phyloP scores from a whole-genome alignment of 2,797 vertebrate genomes.

The Lithobates pipiens region DNA sequence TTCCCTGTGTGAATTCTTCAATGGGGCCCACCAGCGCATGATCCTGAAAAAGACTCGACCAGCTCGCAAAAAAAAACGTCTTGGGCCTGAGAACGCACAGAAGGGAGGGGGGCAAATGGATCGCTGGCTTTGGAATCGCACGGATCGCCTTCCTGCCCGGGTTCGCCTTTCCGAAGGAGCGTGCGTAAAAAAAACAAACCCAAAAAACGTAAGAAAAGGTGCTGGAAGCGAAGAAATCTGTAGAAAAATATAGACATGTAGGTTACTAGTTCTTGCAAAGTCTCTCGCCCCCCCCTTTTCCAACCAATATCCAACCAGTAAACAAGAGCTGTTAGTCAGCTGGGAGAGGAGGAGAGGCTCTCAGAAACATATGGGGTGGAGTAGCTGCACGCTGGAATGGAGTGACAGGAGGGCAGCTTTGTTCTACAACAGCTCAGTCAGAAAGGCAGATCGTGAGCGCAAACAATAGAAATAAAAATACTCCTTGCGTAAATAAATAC shows the following conservation, averaged over 20 bases:
- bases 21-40: conserved; percentile 48
- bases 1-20: conserved; percentile 14
- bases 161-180: neutral
- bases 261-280: conserved; percentile 71
- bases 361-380: conserved; percentile 73
- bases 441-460: neutral
- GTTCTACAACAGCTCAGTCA: too few relatives aligned
- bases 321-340: conserved; percentile 88
- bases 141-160: neutral
- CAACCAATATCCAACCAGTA: conserved; percentile 78
- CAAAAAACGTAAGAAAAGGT: conserved; percentile 53
- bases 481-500: too few relatives aligned
- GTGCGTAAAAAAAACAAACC: neutral
- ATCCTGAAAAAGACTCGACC: conserved; percentile 21
- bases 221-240: conserved; percentile 66
- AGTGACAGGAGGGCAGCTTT: neutral
- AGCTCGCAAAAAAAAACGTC: conserved; percentile 15
- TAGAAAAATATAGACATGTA: conserved; percentile 76
- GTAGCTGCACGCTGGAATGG: conserved; percentile 16
- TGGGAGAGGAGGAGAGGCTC: conserved; percentile 70
- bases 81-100: neutral
- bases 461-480: too few relatives aligned
- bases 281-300: conserved; percentile 68
- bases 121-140: neutral
- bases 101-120: neutral